phyloP scores from a whole-genome alignment of 2,888 invertebrate genomes.

The Geotrupes spiniger region DNA sequence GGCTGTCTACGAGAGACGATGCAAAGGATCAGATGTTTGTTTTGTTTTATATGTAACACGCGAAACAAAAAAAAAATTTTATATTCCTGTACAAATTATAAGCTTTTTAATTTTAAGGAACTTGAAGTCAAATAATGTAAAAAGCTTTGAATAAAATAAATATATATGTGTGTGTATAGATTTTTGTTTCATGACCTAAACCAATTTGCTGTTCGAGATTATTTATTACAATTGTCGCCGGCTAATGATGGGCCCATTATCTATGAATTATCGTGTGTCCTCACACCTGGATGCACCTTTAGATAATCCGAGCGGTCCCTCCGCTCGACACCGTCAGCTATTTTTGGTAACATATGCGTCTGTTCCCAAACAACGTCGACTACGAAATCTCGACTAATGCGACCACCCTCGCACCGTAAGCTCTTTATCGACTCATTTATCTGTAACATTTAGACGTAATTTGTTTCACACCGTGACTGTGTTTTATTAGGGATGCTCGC shows the following conservation, averaged over 20 bases:
- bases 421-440: conserved; percentile 27
- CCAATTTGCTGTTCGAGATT: not conserved
- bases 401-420: conserved; percentile 16
- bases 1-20: too few relatives aligned
- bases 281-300: conserved; percentile 39
- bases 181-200: too few relatives aligned
- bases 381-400: conserved; percentile 22
- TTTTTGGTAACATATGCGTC: not conserved
- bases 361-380: conserved; percentile 14
- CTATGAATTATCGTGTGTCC: conserved; percentile 39
- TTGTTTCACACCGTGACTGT: conserved; percentile 18
- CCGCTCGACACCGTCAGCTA: not conserved
- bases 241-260: conserved; percentile 28
- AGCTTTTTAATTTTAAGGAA: too few relatives aligned
- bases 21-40: too few relatives aligned
- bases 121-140: too few relatives aligned
- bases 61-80: too few relatives aligned
- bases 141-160: too few relatives aligned
- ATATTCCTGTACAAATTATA: too few relatives aligned
- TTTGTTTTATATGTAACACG: too few relatives aligned
- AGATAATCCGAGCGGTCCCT: conserved; percentile 24
- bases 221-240: conserved; percentile 18
- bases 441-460: conserved; percentile 22
- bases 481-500: too few relatives aligned
- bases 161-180: too few relatives aligned